A percentile compares a stretch with the other conserved stretches of the same genome.
Conservation (phyloP, 2,888 invertebrate genomes). For the Ichneumoninae sp. region DNA sequence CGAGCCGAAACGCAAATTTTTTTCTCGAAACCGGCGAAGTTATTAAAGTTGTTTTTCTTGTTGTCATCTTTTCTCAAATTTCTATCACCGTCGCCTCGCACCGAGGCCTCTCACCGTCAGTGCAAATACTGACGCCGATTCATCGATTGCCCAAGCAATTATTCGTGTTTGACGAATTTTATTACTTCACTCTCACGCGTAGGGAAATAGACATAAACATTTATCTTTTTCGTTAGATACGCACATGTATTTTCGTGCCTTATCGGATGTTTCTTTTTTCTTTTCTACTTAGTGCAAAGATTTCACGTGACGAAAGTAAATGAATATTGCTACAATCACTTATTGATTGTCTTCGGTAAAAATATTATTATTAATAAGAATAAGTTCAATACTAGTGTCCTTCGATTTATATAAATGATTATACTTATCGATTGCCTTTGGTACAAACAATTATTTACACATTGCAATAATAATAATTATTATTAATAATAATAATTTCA, state of each 20-base stretch:
- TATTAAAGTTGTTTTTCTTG: not conserved
- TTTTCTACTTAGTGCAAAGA: not conserved
- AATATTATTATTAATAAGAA: too few species aligned
- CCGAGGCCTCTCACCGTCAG: not conserved
- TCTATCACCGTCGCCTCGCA: not conserved
- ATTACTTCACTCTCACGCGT: not conserved
- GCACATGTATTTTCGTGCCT: not conserved
- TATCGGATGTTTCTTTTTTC: not conserved
- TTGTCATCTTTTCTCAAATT: too few species aligned
- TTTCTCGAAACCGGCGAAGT: not conserved
- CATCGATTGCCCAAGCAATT: slow-evolving; percentile 1
- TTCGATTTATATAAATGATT: too few species aligned
- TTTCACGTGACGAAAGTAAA: not conserved
- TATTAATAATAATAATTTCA: too few species aligned
- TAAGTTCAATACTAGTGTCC: too few species aligned
- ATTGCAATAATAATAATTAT: too few species aligned
- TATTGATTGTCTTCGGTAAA: too few species aligned
- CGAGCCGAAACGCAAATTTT: slow-evolving; percentile 23
- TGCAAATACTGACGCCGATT: not conserved
- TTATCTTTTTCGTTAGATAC: not conserved
- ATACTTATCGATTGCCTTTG: too few species aligned
- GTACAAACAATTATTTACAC: too few species aligned
- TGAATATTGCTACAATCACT: not conserved
- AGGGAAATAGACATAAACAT: not conserved
- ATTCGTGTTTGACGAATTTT: not conserved